phyloP scores from a whole-genome alignment of 2,797 vertebrate genomes.

The Sebastes umbrosus region DNA sequence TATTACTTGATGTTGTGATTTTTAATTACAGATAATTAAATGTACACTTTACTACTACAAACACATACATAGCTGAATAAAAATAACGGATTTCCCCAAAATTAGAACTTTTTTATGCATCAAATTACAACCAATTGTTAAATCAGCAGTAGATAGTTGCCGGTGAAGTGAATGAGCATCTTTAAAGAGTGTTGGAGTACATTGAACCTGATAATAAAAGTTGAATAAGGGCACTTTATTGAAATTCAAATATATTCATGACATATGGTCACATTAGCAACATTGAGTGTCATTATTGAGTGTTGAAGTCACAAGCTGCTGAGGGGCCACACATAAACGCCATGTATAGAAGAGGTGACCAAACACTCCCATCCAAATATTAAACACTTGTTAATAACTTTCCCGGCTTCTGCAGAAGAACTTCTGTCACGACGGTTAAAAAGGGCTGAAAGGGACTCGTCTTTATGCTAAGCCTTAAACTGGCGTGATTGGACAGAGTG shows the following conservation, averaged over 20 bases:
- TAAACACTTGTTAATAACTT: conserved; percentile 90
- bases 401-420: conserved; percentile 75
- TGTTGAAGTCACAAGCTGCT: conserved; percentile 37
- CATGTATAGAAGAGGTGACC: conserved; percentile 62
- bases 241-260: conserved; percentile 62
- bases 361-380: conserved; percentile 87
- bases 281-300: conserved; percentile 58
- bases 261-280: conserved; percentile 57
- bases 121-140: not conserved
- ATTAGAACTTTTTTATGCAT: not conserved
- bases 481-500: conserved; percentile 72
- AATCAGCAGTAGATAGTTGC: not conserved
- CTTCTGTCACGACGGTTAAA: conserved; percentile 78
- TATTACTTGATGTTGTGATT: not conserved
- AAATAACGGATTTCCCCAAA: not conserved
- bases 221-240: conserved; percentile 32
- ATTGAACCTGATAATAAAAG: conserved; percentile 28
- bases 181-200: conserved; percentile 22
- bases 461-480: conserved; percentile 81
- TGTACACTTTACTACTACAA: not conserved
- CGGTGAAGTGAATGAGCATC: conserved; percentile 4
- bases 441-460: conserved; percentile 79
- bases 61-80: not conserved
- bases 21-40: not conserved
- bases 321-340: conserved; percentile 40